These are phyloP conservation scores for Micrastur ruficollis DNA, from an alignment of 2,797 vertebrate species.

Conservation along the genomic window DNA sequence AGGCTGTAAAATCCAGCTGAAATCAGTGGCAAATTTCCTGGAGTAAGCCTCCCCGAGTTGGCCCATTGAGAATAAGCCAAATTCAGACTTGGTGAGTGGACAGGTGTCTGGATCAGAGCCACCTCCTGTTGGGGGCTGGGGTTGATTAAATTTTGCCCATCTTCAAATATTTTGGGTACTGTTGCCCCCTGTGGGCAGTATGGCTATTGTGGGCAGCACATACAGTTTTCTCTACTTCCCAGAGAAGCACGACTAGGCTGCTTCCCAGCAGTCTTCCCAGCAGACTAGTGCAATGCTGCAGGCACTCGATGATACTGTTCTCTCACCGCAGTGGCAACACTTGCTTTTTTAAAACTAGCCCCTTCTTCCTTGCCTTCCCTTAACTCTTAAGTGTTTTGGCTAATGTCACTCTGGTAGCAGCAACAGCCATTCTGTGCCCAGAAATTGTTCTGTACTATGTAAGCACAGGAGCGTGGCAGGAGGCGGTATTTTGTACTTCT, in stretches of 20 bases:
- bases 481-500: background rate
- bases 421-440: background rate
- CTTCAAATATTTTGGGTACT: background rate
- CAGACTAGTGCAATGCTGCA: fast-evolving
- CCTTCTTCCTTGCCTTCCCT: background rate
- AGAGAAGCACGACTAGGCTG: background rate
- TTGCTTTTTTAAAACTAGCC: background rate
- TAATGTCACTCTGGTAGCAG: background rate
- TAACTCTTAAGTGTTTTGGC: background rate
- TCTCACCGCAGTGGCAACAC: background rate
- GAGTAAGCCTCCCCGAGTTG: background rate
- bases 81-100: background rate
- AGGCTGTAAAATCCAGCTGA: background rate
- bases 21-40: background rate
- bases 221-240: background rate
- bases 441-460: background rate
- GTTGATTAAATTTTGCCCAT: background rate
- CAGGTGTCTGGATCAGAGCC: conserved; percentile 11
- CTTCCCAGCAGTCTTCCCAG: background rate
- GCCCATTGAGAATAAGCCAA: background rate
- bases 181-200: conserved; percentile 2
- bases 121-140: background rate
- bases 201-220: background rate
- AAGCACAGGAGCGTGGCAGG: background rate
- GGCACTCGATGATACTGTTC: background rate